Conservation (phyloP, 2,888 invertebrate species). For the Uloborus plumipes region DNA sequence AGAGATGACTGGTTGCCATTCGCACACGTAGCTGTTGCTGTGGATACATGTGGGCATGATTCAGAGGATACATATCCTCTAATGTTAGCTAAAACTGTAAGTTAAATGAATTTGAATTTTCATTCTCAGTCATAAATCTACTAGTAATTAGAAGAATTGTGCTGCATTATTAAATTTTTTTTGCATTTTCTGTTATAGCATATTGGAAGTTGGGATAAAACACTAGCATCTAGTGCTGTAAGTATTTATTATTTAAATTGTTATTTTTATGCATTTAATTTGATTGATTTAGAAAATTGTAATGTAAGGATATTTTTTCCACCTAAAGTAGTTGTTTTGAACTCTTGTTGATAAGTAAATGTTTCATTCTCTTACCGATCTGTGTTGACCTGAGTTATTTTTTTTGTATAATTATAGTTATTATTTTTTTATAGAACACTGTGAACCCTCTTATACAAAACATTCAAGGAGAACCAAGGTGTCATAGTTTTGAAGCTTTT, state of each 20-base stretch:
- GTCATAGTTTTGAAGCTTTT: conserved; percentile 94
- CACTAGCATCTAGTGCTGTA: conserved; percentile 39
- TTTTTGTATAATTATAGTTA: background rate
- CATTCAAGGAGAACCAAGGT: conserved; percentile 81
- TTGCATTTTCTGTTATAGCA: conserved; percentile 34
- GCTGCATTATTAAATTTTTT: background rate
- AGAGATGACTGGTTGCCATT: conserved; percentile 94
- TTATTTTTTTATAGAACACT: conserved; percentile 31
- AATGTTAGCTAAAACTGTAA: conserved; percentile 93
- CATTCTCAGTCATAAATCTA: background rate
- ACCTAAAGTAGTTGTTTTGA: no score
- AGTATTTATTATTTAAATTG: background rate
- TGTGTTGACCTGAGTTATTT: no score
- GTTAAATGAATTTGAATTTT: conserved; percentile 18
- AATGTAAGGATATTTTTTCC: background rate
- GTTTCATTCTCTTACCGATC: no score
- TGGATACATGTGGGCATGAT: conserved; percentile 95
- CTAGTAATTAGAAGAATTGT: background rate
- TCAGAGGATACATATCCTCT: conserved; percentile 96
- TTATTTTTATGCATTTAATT: background rate
- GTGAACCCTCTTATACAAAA: conserved; percentile 31
- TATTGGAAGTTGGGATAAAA: conserved; percentile 82
- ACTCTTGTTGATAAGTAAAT: no score
- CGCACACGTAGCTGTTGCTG: conserved; percentile 92
- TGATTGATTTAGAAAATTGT: no score